Conservation (phyloP, 1,140 invertebrate species). For the Brachionus asplanchnoidis region DNA sequence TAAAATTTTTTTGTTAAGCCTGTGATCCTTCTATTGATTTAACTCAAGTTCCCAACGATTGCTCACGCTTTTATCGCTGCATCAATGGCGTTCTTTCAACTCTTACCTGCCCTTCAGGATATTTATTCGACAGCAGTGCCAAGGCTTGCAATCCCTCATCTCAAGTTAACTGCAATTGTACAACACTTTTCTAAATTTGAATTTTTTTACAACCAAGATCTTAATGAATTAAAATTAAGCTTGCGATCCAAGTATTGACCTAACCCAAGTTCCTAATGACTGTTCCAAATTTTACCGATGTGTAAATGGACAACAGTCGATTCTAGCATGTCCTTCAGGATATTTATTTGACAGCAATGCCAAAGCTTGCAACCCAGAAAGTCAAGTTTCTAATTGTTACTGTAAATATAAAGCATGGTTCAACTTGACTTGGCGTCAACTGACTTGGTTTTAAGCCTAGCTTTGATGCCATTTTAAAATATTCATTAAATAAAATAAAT, state of each 20-base stretch:
- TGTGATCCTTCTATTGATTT: conserved; percentile 12
- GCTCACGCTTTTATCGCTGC: conserved; percentile 3
- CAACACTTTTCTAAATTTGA: background rate
- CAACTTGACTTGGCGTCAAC: background rate
- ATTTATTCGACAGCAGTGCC: background rate
- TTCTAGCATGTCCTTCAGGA: background rate
- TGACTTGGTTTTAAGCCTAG: too few species aligned
- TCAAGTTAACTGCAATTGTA: background rate
- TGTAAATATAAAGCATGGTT: background rate
- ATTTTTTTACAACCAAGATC: background rate
- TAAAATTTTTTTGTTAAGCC: background rate
- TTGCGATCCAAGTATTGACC: background rate
- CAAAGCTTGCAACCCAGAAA: conserved; percentile 1
- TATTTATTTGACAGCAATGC: background rate
- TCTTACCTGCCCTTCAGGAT: background rate
- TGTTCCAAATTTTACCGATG: conserved; percentile 23
- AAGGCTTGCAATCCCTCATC: background rate
- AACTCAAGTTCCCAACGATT: conserved; percentile 21
- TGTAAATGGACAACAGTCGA: background rate
- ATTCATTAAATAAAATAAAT: too few species aligned
- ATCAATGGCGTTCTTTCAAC: background rate
- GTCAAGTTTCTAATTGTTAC: background rate
- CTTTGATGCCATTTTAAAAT: too few species aligned
- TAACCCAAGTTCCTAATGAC: background rate
- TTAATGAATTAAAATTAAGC: background rate